These are phyloP conservation scores for Vesta saturnalis DNA, from an alignment of 2,888 invertebrate genomes.

Conservation along the genomic window DNA sequence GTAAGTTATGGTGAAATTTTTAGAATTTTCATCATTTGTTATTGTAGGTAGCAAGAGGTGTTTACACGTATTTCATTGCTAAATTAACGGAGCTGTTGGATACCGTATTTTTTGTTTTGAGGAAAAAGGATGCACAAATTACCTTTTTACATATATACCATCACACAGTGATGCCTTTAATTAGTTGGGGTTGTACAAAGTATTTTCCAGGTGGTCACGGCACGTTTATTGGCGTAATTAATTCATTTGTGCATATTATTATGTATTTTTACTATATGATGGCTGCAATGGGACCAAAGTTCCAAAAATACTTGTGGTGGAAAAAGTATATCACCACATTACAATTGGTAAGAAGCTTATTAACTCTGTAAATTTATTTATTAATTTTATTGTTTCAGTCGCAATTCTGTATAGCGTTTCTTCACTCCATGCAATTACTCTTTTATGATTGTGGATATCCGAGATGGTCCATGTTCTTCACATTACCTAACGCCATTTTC, in stretches of 20 bases:
- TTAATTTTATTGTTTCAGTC: constrained; percentile 68
- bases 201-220: constrained; percentile 81
- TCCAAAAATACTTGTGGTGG: constrained; percentile 80
- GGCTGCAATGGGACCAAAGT: constrained; percentile 78
- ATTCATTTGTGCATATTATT: constrained; percentile 80
- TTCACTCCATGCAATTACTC: constrained; percentile 86
- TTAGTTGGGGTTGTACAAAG: constrained; percentile 92
- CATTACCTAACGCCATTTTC: constrained; percentile 89
- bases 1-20: constrained; percentile 65
- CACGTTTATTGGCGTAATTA: constrained; percentile 75
- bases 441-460: constrained; percentile 92
- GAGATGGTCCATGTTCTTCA: constrained; percentile 81
- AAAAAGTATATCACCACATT: constrained; percentile 84
- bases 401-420: constrained; percentile 89
- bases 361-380: neutral
- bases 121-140: constrained; percentile 91
- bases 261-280: constrained; percentile 86
- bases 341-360: constrained; percentile 71
- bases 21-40: neutral
- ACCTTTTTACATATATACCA: constrained; percentile 93
- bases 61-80: constrained; percentile 87
- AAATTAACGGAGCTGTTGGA: constrained; percentile 92
- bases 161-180: constrained; percentile 94
- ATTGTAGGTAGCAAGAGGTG: constrained; percentile 72
- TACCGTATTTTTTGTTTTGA: constrained; percentile 91